Evolutionary conservation across 2,888 invertebrate species (phyloP).

Genomic region (Polylopha cassiicola): DNA sequence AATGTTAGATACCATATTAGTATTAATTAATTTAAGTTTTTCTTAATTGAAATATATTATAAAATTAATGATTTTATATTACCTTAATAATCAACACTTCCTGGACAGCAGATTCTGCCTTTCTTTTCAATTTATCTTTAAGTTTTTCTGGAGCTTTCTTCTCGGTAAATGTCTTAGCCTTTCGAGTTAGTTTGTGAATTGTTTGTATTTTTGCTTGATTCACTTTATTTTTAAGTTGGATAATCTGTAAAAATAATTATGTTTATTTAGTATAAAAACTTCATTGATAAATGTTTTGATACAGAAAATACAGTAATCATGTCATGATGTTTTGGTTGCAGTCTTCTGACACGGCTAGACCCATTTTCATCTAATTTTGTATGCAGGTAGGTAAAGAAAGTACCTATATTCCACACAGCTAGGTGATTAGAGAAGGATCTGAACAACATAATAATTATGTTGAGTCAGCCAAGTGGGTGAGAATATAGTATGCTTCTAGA

Average conservation of each 20-base stretch:
- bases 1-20: too few species aligned
- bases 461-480: too few species aligned
- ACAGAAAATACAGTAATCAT: too few species aligned
- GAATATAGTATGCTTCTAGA: too few species aligned
- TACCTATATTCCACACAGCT: too few species aligned
- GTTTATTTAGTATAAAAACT: background rate
- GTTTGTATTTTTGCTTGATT: constrained; percentile 64
- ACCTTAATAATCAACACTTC: constrained; percentile 69
- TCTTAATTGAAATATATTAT: background rate
- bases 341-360: too few species aligned
- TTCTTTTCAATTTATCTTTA: constrained; percentile 55
- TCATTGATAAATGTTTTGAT: background rate
- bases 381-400: too few species aligned
- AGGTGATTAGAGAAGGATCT: too few species aligned
- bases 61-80: constrained; percentile 16
- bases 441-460: too few species aligned
- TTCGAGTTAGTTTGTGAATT: constrained; percentile 66
- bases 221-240: constrained; percentile 58
- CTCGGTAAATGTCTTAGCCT: constrained; percentile 57
- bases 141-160: constrained; percentile 57
- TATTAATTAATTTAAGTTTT: constrained; percentile 5
- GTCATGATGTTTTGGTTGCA: too few species aligned
- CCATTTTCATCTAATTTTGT: too few species aligned
- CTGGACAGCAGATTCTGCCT: constrained; percentile 61
- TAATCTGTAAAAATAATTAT: constrained; percentile 47